phyloP scores from a whole-genome alignment of 2,888 invertebrate genomes.

The Agrochola lychnidis region DNA sequence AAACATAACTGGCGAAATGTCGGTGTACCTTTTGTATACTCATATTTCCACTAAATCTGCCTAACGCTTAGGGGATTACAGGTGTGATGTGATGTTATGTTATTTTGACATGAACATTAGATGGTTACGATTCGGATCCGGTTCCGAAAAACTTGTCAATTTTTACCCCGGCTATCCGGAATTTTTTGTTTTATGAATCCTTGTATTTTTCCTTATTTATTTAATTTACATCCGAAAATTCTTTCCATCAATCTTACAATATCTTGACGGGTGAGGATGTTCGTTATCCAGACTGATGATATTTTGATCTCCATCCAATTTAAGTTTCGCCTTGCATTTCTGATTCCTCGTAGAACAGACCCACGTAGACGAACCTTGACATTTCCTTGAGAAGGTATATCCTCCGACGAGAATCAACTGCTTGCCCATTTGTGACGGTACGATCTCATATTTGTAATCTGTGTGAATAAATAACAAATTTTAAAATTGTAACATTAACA shows the following conservation, averaged over 20 bases:
- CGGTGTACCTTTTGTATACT: too few species aligned
- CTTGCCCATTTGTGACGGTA: conserved; percentile 56
- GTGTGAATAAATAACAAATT: neutral
- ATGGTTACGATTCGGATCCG: too few species aligned
- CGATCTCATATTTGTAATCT: conserved; percentile 36
- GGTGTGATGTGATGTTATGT: too few species aligned
- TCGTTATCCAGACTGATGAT: conserved; percentile 34
- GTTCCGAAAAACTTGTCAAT: too few species aligned
- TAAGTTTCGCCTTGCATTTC: conserved; percentile 60
- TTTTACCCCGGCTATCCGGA: too few species aligned
- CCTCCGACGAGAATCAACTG: conserved; percentile 69
- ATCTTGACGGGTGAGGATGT: conserved; percentile 45
- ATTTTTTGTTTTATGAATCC: too few species aligned
- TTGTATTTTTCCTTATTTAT: neutral
- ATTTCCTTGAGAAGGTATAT: conserved; percentile 64
- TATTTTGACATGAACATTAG: too few species aligned
- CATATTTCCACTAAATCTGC: too few species aligned
- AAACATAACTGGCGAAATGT: too few species aligned
- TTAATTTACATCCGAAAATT: conserved; percentile 2
- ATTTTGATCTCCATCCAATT: conserved; percentile 15
- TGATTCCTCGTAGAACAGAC: conserved; percentile 64
- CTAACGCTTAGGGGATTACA: too few species aligned
- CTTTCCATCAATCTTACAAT: conserved; percentile 11
- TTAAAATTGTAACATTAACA: neutral
- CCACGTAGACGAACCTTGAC: conserved; percentile 33